Evolutionary conservation across 2,888 invertebrate species (phyloP), one percentile per base, ranked within the genome.

Genomic region (Cephus pygmeus): DNA sequence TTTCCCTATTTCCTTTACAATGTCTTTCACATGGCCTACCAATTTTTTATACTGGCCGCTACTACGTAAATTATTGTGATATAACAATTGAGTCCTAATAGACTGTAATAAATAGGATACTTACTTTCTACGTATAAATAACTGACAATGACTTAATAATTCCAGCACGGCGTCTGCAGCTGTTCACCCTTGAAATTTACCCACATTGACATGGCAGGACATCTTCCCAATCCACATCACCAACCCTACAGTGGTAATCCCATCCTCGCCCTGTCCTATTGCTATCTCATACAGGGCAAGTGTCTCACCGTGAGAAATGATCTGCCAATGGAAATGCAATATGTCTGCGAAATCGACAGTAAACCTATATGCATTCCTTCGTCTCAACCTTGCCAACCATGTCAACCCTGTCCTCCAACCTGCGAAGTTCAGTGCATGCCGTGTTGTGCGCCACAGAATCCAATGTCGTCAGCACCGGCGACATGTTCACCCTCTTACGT

Each of bases 131-230:
- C 40, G 40, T 40, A 40, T 6, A 40, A 40, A 15, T 40, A 40
- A 40, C 40, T 40, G 15, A 15, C 15, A 40, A 40, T 40, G 15
- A 12, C 69, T 35, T 84, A 85, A 86, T 83, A 81, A 85, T 89
- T 88, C 69, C 85, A 90, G 90, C 89, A 90, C 79, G 89, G 89
- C 31, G 85, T 85, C 71, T 89, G 88, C 82, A 89, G 90, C 81
- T 86, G 87, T 79, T 83, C 84, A 75, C 96, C 95, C 1, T 90
- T 98, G 83, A 96, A 96, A 85, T 98, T 97, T 92, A 95, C 96
- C 80, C 96, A 97, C 92, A 92, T 97, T 88, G 97, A 97, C 92
- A 95, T 98, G 87, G 96, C 97, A 76, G 96, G 94, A 69, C 89
- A 89, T 69, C 77, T 84, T 35, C 83, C 84, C 31, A 31, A 76